Conservation (phyloP, 2,113 vertebrate species). For the Hipposideros armiger region DNA sequence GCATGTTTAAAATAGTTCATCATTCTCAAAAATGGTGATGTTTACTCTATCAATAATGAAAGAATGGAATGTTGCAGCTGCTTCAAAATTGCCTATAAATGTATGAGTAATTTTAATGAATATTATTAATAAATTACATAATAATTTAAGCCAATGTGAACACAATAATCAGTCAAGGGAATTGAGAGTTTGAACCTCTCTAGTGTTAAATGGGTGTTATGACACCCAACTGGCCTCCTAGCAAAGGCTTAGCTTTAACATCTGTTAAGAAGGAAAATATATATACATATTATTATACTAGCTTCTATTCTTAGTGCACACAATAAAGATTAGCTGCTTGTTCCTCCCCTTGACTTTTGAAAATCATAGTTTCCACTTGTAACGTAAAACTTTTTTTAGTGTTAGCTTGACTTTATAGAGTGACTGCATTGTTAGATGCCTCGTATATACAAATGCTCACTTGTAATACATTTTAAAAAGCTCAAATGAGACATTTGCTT, state of each 20-base stretch:
- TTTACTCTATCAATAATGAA: not conserved
- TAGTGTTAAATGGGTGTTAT: not conserved
- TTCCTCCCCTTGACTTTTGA: slow-evolving; percentile 17
- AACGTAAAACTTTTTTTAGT: slow-evolving; percentile 3
- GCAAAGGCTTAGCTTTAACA: not conserved
- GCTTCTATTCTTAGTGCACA: slow-evolving; percentile 12
- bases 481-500: slow-evolving; percentile 44
- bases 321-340: slow-evolving; percentile 22
- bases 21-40: not conserved
- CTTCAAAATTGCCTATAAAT: slow-evolving; percentile 12
- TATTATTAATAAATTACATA: not conserved
- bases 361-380: slow-evolving; percentile 30
- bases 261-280: not conserved
- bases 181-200: not conserved
- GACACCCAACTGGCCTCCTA: not conserved
- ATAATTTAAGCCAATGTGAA: not conserved
- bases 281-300: not conserved
- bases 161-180: not conserved
- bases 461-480: slow-evolving; percentile 41
- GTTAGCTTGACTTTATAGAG: not conserved
- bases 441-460: not conserved
- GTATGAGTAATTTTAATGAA: not conserved
- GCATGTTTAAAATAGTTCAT: not conserved
- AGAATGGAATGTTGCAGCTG: not conserved
- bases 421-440: not conserved